These are phyloP conservation scores for Pogona vitticeps DNA, from an alignment of 2,113 vertebrate genomes.

Conservation along the genomic window DNA sequence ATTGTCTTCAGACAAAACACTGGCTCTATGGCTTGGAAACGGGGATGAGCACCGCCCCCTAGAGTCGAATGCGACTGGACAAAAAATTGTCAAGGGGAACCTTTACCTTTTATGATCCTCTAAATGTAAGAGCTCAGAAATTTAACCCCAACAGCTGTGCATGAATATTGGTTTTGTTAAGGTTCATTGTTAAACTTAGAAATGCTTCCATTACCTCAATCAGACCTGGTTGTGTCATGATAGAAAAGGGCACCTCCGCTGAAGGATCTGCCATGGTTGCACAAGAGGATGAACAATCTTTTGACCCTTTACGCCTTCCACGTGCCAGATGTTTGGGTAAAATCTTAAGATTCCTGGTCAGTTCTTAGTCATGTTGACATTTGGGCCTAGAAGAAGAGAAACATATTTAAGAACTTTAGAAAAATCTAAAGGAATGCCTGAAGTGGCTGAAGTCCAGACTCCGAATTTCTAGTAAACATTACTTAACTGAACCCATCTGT, in stretches of 20 bases:
- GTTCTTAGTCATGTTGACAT: slow-evolving; percentile 69
- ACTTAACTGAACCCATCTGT: not conserved
- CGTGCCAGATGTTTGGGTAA: not conserved
- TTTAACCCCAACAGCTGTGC: not conserved
- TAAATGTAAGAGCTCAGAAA: not conserved
- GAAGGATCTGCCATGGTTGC: slow-evolving; percentile 67
- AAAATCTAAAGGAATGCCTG: not conserved
- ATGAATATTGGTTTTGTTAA: not conserved
- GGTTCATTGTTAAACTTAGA: not conserved
- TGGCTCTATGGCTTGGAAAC: too few species aligned
- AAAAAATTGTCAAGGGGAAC: too few species aligned
- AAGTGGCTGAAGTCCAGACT: not conserved
- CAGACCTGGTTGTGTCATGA: slow-evolving; percentile 70
- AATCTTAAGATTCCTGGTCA: slow-evolving; percentile 52
- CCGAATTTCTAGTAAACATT: not conserved
- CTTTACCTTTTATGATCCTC: too few species aligned
- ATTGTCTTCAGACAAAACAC: too few species aligned
- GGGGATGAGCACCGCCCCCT: too few species aligned
- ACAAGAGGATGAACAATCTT: slow-evolving; percentile 8
- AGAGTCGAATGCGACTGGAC: too few species aligned
- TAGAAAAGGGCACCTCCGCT: slow-evolving; percentile 56
- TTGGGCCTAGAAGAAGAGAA: slow-evolving; percentile 59
- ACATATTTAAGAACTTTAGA: not conserved
- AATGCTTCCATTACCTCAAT: slow-evolving; percentile 55
- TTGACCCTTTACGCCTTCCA: slow-evolving; percentile 28